These are phyloP conservation scores for Saccopteryx leptura DNA, from an alignment of 2,113 vertebrate species.

Conservation along the genomic window DNA sequence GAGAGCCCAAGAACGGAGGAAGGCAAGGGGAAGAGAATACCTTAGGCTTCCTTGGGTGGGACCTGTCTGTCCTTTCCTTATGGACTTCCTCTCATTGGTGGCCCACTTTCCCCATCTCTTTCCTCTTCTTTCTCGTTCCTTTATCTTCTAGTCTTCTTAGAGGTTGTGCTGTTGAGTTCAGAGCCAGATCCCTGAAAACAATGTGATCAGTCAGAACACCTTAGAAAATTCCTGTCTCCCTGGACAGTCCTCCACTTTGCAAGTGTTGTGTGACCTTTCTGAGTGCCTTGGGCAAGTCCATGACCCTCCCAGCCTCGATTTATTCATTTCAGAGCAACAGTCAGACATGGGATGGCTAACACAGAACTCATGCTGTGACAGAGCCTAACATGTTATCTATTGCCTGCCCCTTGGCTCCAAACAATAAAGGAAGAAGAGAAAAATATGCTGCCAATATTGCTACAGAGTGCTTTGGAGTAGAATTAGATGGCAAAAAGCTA, in stretches of 20 bases:
- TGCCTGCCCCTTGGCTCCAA: neutral
- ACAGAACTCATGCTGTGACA: accelerated
- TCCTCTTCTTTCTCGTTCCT: neutral
- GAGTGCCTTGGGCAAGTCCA: neutral
- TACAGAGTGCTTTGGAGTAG: neutral
- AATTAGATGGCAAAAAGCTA: neutral
- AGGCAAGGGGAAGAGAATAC: accelerated
- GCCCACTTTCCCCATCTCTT: neutral
- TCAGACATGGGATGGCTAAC: neutral
- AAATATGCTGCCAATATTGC: accelerated
- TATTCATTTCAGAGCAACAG: neutral
- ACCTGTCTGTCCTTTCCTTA: neutral
- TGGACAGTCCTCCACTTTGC: neutral
- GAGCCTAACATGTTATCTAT: accelerated
- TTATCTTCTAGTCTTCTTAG: neutral
- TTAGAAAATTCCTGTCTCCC: neutral
- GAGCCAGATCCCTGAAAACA: neutral
- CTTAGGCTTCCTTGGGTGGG: neutral
- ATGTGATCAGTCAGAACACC: neutral
- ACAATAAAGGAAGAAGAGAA: neutral
- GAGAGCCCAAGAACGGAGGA: neutral
- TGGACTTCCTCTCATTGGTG: accelerated
- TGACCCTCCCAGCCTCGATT: neutral
- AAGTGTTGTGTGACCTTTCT: neutral
- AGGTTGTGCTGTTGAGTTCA: neutral